A percentile compares a stretch with the other conserved stretches of the same genome.
phyloP scores from a whole-genome alignment of 2,888 invertebrate genomes.

The Xylota sylvarum region DNA sequence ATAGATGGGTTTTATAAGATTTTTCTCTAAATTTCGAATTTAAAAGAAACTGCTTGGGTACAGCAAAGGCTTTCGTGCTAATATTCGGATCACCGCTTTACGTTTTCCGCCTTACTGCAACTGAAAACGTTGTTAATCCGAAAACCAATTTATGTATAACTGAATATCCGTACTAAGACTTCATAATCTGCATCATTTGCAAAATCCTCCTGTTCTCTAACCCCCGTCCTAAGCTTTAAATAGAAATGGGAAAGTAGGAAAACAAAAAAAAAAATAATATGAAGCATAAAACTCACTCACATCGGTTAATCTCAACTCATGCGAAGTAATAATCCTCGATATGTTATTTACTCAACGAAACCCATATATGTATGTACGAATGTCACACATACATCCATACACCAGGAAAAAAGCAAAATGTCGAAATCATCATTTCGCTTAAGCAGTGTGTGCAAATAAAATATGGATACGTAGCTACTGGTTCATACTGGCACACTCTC shows the following conservation, averaged over 20 bases:
- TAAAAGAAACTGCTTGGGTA: no score
- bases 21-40: no score
- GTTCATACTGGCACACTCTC: neutral
- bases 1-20: no score
- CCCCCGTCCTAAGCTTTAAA: neutral
- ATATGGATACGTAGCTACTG: slow-evolving; percentile 8
- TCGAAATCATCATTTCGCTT: slow-evolving; percentile 48
- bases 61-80: no score
- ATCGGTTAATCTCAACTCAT: slow-evolving; percentile 54
- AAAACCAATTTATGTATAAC: neutral
- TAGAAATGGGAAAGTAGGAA: neutral
- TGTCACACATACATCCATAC: neutral
- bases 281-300: slow-evolving; percentile 18
- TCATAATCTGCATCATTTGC: slow-evolving; percentile 17
- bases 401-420: slow-evolving; percentile 27
- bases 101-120: neutral
- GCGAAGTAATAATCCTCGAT: slow-evolving; percentile 63
- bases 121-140: neutral
- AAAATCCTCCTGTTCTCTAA: neutral
- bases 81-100: no score
- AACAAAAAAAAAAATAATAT: neutral
- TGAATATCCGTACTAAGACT: neutral
- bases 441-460: slow-evolving; percentile 6
- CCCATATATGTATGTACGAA: neutral
- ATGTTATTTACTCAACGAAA: slow-evolving; percentile 55